Conservation (phyloP, 92 coral and sea anemone genomes). For the Parazoanthus darwini region DNA sequence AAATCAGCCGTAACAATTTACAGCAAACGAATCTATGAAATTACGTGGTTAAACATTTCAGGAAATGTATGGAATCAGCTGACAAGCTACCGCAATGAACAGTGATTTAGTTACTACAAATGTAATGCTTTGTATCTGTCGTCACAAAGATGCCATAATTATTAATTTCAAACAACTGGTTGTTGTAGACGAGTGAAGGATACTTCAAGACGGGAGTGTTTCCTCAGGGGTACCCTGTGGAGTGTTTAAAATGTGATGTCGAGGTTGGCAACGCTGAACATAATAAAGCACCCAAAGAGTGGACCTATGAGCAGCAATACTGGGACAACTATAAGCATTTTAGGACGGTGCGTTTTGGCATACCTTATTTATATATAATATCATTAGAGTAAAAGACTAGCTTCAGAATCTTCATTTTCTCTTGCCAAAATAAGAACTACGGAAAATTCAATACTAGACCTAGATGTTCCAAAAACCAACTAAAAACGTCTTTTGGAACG, state of each 20-base stretch:
- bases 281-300: conserved; percentile 65
- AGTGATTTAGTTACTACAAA: not conserved
- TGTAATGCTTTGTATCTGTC: not conserved
- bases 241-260: conserved; percentile 84
- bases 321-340: conserved; percentile 63
- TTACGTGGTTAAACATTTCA: too few species aligned
- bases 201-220: conserved; percentile 67
- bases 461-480: too few species aligned
- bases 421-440: too few species aligned
- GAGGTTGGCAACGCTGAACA: conserved; percentile 73
- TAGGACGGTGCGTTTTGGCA: conserved; percentile 50
- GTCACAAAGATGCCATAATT: not conserved
- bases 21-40: too few species aligned
- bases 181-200: conserved; percentile 78
- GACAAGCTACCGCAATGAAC: too few species aligned
- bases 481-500: too few species aligned
- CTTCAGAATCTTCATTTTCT: too few species aligned
- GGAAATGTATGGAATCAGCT: too few species aligned
- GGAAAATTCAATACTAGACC: too few species aligned
- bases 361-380: not conserved
- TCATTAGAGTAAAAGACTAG: too few species aligned
- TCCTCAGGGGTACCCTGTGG: conserved; percentile 87
- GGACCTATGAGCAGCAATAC: conserved; percentile 69
- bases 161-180: not conserved
- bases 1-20: too few species aligned